A percentile compares a stretch with the other conserved stretches of the same genome.
phyloP scores from a whole-genome alignment of 1,140 invertebrate species.

The Meloidogyne hapla region DNA sequence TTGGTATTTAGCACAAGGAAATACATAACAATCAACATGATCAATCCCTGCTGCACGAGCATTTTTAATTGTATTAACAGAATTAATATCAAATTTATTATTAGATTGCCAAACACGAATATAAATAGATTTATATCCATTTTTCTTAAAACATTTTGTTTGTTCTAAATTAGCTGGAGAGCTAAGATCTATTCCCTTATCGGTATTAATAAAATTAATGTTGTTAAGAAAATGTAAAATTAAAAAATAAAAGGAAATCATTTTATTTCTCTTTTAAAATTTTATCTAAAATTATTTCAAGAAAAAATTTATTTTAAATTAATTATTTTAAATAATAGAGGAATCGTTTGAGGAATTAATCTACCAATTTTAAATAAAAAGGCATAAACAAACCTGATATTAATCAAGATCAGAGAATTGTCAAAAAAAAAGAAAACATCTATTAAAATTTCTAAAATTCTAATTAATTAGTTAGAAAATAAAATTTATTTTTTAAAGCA shows the following conservation, averaged over 20 bases:
- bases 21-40: constrained; percentile 38
- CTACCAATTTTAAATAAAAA: no score
- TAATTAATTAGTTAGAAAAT: no score
- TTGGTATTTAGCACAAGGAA: constrained; percentile 26
- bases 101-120: constrained; percentile 32
- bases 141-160: constrained; percentile 24
- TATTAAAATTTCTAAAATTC: no score
- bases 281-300: no score
- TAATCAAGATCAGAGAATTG: no score
- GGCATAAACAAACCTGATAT: no score
- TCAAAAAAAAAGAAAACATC: no score
- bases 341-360: no score
- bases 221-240: neutral
- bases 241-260: neutral
- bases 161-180: constrained; percentile 6
- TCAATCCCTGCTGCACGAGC: constrained; percentile 28
- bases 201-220: neutral
- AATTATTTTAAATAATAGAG: no score
- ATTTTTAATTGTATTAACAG: constrained; percentile 34
- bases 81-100: constrained; percentile 36
- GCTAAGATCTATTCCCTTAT: constrained; percentile 14
- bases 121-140: constrained; percentile 33
- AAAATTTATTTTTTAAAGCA: no score
- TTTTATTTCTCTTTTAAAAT: neutral
- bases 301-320: no score